Conservation (phyloP, 2,113 vertebrate genomes). For the Ardeotis arabs region DNA sequence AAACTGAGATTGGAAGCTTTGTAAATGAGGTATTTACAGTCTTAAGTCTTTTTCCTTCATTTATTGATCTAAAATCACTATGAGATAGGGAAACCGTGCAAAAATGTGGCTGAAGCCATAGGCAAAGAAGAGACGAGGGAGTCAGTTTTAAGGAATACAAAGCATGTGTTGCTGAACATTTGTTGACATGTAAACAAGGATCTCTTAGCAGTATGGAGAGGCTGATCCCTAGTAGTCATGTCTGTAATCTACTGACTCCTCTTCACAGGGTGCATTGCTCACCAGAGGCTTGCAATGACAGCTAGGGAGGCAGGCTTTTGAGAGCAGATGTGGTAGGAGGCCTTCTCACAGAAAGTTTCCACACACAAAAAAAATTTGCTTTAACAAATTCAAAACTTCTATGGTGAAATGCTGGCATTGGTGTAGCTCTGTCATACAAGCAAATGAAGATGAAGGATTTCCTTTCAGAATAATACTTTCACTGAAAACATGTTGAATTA, state of each 20-base stretch:
- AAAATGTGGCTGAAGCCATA: not conserved
- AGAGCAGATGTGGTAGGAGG: not conserved
- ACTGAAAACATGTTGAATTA: not conserved
- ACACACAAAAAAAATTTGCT: not conserved
- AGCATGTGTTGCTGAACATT: not conserved
- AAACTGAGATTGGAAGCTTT: not conserved
- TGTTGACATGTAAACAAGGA: not conserved
- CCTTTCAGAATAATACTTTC: not conserved
- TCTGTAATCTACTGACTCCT: not conserved
- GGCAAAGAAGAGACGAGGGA: not conserved
- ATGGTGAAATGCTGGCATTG: not conserved
- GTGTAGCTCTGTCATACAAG: not conserved
- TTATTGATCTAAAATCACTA: not conserved
- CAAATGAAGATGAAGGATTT: constrained; percentile 7
- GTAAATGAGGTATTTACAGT: not conserved
- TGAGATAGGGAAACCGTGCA: not conserved
- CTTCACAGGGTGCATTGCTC: not conserved
- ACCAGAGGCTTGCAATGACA: not conserved
- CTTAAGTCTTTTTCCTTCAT: not conserved
- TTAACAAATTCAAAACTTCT: not conserved
- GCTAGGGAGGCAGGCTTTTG: not conserved
- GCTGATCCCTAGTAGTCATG: not conserved
- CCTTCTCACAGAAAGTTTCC: not conserved
- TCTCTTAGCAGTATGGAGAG: not conserved
- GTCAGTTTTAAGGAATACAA: not conserved